A percentile compares a stretch with the other conserved stretches of the same genome.
phyloP scores from a whole-genome alignment of 1,140 invertebrate genomes.

The Nomia melanderi region DNA sequence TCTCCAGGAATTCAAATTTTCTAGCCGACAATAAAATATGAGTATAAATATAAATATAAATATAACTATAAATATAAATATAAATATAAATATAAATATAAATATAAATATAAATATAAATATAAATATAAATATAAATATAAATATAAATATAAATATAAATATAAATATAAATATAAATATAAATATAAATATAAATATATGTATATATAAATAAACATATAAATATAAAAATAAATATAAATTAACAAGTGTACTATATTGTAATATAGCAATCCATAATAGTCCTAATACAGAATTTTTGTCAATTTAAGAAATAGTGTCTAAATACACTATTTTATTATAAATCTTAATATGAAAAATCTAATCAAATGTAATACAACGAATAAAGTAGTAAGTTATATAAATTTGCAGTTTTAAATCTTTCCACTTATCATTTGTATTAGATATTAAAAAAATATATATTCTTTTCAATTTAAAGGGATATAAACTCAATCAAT shows the following conservation, averaged over 20 bases:
- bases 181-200: too few relatives aligned
- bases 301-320: conserved; percentile 15
- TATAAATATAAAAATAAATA: neutral
- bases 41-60: too few relatives aligned
- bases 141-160: too few relatives aligned
- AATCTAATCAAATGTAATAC: conserved; percentile 2
- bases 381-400: conserved; percentile 32
- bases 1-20: neutral
- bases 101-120: too few relatives aligned
- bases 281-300: neutral
- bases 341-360: neutral
- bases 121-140: neutral
- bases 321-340: conserved; percentile 1
- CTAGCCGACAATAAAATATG: conserved; percentile 15
- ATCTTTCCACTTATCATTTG: neutral
- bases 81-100: too few relatives aligned
- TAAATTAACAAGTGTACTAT: conserved; percentile 6
- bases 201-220: too few relatives aligned
- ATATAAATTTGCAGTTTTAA: conserved; percentile 17
- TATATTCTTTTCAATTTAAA: neutral
- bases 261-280: neutral
- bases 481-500: neutral
- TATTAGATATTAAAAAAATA: neutral
- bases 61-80: too few relatives aligned
- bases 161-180: too few relatives aligned